Percentiles rank a stretch among this genome's conserved stretches.
These are phyloP conservation scores for Xestia c-nigrum DNA, from an alignment of 2,888 invertebrate species.

Conservation along the genomic window DNA sequence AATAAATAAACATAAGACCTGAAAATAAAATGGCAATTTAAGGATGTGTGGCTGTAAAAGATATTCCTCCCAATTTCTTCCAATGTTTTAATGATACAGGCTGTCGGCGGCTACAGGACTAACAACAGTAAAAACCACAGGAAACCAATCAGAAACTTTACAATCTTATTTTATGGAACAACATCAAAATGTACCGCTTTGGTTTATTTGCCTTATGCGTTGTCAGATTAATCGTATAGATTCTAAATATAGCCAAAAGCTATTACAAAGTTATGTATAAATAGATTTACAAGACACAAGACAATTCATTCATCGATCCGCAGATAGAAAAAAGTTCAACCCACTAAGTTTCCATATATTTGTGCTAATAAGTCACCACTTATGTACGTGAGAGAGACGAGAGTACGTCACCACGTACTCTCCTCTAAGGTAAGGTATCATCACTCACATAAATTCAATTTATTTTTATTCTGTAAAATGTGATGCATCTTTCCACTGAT, in stretches of 20 bases:
- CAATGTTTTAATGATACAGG: not conserved
- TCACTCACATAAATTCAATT: conserved; percentile 23
- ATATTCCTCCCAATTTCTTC: not conserved
- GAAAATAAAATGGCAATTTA: no score
- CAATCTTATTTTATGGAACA: conserved; percentile 11
- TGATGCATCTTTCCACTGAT: no score
- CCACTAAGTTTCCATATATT: conserved; percentile 53
- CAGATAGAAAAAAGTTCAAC: conserved; percentile 56
- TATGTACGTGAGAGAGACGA: no score
- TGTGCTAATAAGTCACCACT: conserved; percentile 58
- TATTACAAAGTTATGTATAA: conserved; percentile 43
- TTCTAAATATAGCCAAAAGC: conserved; percentile 56
- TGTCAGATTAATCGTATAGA: not conserved
- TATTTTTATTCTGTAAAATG: not conserved
- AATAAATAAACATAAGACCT: no score
- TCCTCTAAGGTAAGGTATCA: conserved; percentile 29
- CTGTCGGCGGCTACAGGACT: no score
- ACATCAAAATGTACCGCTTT: conserved; percentile 35
- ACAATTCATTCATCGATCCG: conserved; percentile 62
- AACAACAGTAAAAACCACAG: not conserved
- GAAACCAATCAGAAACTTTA: conserved; percentile 17
- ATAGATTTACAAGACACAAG: conserved; percentile 34
- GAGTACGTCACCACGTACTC: no score
- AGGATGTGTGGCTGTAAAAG: not conserved
- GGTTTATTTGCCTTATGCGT: conserved; percentile 31